Evolutionary conservation across 2,888 invertebrate genomes (phyloP).

Genomic region (Drosophila testacea): DNA sequence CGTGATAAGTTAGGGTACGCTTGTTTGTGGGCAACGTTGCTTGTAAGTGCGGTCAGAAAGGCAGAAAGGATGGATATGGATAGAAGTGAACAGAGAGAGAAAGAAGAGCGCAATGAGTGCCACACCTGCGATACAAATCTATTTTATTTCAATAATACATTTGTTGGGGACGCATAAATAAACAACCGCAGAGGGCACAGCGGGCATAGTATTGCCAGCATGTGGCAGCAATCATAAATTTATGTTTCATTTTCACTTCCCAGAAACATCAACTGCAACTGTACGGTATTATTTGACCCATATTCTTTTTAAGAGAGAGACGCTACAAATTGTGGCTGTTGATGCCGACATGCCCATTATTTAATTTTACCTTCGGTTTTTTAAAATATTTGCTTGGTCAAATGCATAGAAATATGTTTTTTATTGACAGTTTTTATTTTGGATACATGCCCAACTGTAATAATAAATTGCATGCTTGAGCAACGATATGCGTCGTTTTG

Average conservation of each 20-base stretch:
- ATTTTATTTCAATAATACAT: constrained; percentile 72
- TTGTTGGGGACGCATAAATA: constrained; percentile 61
- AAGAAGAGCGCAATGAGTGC: constrained; percentile 35
- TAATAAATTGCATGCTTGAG: constrained; percentile 61
- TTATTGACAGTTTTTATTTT: constrained; percentile 48
- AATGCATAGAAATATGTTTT: constrained; percentile 11
- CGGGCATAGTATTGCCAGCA: constrained; percentile 26
- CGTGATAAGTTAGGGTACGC: constrained; percentile 64
- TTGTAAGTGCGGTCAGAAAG: constrained; percentile 63
- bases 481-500: constrained; percentile 33
- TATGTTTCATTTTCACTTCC: constrained; percentile 38
- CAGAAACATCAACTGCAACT: constrained; percentile 19
- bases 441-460: constrained; percentile 49
- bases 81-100: not conserved
- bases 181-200: constrained; percentile 54
- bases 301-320: not conserved
- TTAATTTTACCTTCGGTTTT: constrained; percentile 1
- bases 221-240: constrained; percentile 52
- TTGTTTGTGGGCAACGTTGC: constrained; percentile 53
- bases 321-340: not conserved
- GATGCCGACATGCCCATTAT: not conserved
- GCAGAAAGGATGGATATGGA: not conserved
- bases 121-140: constrained; percentile 71
- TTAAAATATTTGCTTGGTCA: not conserved
- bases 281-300: constrained; percentile 5